Percentiles rank a stretch among this genome's conserved stretches.
Conservation (phyloP, 2,888 invertebrate genomes). For the Drosophila melanocephala region DNA sequence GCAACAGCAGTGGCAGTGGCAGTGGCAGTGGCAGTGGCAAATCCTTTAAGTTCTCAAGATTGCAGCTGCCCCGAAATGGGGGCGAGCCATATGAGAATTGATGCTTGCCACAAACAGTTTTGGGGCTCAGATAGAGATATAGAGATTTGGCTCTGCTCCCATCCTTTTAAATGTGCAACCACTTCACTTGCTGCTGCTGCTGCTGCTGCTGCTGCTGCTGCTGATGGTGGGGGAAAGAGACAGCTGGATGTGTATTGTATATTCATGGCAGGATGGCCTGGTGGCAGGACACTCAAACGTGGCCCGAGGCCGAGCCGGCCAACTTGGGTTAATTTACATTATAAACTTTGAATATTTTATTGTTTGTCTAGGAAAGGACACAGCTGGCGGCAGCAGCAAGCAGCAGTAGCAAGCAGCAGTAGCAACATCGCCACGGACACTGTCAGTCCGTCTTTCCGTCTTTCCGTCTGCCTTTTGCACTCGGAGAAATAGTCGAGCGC, state of each 20-base stretch:
- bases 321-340: constrained; percentile 81
- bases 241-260: constrained; percentile 56
- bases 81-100: constrained; percentile 61
- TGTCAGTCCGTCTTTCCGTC: not conserved
- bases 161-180: constrained; percentile 2
- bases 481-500: not conserved
- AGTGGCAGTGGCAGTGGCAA: constrained; percentile 10
- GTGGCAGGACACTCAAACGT: constrained; percentile 51
- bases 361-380: constrained; percentile 75
- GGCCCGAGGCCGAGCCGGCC: constrained; percentile 58
- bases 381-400: constrained; percentile 52
- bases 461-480: not conserved
- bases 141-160: not conserved
- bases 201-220: not conserved
- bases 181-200: constrained; percentile 5
- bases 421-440: not conserved
- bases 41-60: constrained; percentile 44
- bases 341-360: constrained; percentile 80
- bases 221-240: not conserved
- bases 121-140: constrained; percentile 31
- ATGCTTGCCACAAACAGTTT: constrained; percentile 46
- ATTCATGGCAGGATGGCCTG: constrained; percentile 63
- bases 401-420: not conserved
- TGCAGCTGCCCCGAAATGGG: constrained; percentile 29
- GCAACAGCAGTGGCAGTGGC: not conserved